phyloP scores from a whole-genome alignment of 2,888 invertebrate genomes.

The Lagria hirta region DNA sequence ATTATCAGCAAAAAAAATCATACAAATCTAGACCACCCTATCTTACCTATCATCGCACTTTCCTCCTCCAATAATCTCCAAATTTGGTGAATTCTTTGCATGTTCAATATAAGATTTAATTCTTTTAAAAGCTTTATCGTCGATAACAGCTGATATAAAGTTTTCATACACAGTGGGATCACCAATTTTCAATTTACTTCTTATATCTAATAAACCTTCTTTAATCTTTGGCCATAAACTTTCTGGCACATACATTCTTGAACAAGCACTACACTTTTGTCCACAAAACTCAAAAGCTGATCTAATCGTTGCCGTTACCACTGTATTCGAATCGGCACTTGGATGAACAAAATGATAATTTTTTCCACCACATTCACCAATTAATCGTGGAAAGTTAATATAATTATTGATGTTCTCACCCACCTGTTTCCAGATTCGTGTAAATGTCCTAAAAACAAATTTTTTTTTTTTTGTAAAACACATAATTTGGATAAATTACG shows the following conservation, averaged over 20 bases:
- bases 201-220: conserved; percentile 69
- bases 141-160: conserved; percentile 96
- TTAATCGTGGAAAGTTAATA: conserved; percentile 87
- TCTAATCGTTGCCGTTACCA: conserved; percentile 81
- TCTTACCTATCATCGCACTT: conserved; percentile 73
- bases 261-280: conserved; percentile 98
- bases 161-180: conserved; percentile 78
- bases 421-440: conserved; percentile 89
- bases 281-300: conserved; percentile 96
- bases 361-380: conserved; percentile 98
- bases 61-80: conserved; percentile 86
- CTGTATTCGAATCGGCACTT: conserved; percentile 80
- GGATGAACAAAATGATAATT: conserved; percentile 98
- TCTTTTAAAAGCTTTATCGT: conserved; percentile 87
- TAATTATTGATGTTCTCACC: conserved; percentile 84
- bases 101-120: conserved; percentile 87
- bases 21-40: no score
- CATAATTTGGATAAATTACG: conserved; percentile 57
- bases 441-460: conserved; percentile 71
- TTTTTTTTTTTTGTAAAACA: conserved; percentile 6
- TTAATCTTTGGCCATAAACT: conserved; percentile 80
- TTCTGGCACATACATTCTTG: conserved; percentile 93
- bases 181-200: conserved; percentile 79
- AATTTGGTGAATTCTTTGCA: conserved; percentile 72
- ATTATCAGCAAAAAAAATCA: no score